Evolutionary conservation across 1,140 invertebrate species (phyloP).

Genomic region (Vanessa atalanta): DNA sequence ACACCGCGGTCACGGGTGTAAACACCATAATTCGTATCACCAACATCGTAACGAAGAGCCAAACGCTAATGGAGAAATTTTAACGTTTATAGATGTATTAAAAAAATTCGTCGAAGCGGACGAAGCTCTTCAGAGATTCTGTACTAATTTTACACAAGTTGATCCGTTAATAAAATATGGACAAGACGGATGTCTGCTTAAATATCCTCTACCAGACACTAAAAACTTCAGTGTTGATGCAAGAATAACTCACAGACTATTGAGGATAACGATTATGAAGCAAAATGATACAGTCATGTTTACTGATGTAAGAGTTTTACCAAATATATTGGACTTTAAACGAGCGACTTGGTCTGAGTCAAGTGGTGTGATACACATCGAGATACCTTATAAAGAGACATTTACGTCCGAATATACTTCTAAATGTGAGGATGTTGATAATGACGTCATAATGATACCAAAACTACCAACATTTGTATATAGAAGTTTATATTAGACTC

Average conservation of each 20-base stretch:
- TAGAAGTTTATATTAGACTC: no score
- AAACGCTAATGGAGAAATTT: background rate
- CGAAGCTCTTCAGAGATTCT: background rate
- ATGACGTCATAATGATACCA: no score
- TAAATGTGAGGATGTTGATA: no score
- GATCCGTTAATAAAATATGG: background rate
- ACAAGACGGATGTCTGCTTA: background rate
- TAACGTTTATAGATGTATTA: background rate
- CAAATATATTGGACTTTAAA: background rate
- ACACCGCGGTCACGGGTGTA: no score
- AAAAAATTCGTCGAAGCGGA: background rate
- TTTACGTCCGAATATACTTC: no score
- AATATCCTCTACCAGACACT: background rate
- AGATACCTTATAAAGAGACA: background rate
- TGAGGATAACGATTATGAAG: background rate
- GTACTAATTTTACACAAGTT: background rate
- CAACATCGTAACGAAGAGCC: background rate
- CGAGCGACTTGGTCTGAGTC: background rate
- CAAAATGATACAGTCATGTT: background rate
- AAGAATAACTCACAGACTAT: background rate
- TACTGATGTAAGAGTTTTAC: slow-evolving; percentile 1
- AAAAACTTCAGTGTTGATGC: background rate
- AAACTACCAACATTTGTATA: no score
- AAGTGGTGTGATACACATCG: background rate
- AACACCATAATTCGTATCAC: background rate